phyloP scores from a whole-genome alignment of 35 echinoderm and acorn worm genomes.

The Holothuria glaberrima region DNA sequence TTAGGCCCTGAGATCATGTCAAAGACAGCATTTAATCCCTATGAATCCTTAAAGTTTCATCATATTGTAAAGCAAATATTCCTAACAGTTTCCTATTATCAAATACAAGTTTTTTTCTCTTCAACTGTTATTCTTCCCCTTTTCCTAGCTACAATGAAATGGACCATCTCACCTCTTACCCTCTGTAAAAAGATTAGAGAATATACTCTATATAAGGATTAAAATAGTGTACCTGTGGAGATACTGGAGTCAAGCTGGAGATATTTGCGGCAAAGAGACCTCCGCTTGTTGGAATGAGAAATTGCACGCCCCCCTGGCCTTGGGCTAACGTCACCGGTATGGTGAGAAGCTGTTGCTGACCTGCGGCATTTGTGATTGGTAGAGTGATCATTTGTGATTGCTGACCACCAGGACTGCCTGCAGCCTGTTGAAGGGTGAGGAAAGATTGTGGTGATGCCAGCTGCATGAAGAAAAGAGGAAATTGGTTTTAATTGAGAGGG shows the following conservation, averaged over 20 bases:
- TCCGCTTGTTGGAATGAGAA: constrained; percentile 92
- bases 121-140: no score
- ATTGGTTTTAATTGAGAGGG: not conserved
- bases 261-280: constrained; percentile 82
- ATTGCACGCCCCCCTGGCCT: constrained; percentile 94
- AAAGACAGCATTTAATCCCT: no score
- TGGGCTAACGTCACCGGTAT: constrained; percentile 96
- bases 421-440: constrained; percentile 89
- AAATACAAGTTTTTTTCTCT: no score
- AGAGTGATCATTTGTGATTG: constrained; percentile 90
- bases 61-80: no score
- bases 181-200: no score
- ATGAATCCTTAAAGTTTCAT: no score
- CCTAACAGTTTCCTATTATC: no score
- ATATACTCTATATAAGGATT: no score
- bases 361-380: constrained; percentile 98
- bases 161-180: no score
- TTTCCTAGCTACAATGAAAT: no score
- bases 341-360: constrained; percentile 97
- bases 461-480: constrained; percentile 41
- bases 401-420: constrained; percentile 33
- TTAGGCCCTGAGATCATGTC: no score
- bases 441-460: constrained; percentile 85
- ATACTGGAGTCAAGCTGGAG: constrained; percentile 64
- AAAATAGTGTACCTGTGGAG: constrained; percentile 55